Conservation (phyloP, 2,888 invertebrate species). For the Zeuzera pyrina region DNA sequence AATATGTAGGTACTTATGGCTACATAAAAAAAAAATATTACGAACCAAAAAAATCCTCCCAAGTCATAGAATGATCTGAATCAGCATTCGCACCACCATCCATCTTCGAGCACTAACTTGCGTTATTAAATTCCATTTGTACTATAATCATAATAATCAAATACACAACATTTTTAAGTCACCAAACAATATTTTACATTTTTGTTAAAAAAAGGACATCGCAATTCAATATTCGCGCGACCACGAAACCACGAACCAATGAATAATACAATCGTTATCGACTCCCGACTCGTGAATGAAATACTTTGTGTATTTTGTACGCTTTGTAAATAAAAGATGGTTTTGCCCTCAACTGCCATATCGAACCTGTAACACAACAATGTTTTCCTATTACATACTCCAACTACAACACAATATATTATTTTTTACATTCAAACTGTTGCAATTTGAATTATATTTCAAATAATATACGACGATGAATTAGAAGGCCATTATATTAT, state of each 20-base stretch:
- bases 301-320: too few species aligned
- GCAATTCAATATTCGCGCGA: conserved; percentile 27
- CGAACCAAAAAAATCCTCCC: conserved; percentile 83
- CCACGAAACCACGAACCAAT: conserved; percentile 18
- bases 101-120: conserved; percentile 43
- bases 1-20: not conserved
- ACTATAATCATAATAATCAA: conserved; percentile 19
- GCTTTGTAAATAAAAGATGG: too few species aligned
- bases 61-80: conserved; percentile 79
- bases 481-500: too few species aligned
- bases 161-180: conserved; percentile 18
- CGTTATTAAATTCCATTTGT: conserved; percentile 29
- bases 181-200: conserved; percentile 15
- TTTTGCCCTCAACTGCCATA: too few species aligned
- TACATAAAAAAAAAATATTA: conserved; percentile 16
- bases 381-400: too few species aligned
- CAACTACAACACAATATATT: too few species aligned
- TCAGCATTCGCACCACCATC: conserved; percentile 72
- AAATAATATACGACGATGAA: too few species aligned
- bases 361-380: too few species aligned
- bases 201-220: conserved; percentile 51
- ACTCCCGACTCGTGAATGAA: conserved; percentile 45
- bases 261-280: conserved; percentile 27
- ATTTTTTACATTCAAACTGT: too few species aligned
- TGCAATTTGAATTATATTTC: too few species aligned